Conservation (phyloP, 2,888 invertebrate genomes). For the Amblyteles armatorius region DNA sequence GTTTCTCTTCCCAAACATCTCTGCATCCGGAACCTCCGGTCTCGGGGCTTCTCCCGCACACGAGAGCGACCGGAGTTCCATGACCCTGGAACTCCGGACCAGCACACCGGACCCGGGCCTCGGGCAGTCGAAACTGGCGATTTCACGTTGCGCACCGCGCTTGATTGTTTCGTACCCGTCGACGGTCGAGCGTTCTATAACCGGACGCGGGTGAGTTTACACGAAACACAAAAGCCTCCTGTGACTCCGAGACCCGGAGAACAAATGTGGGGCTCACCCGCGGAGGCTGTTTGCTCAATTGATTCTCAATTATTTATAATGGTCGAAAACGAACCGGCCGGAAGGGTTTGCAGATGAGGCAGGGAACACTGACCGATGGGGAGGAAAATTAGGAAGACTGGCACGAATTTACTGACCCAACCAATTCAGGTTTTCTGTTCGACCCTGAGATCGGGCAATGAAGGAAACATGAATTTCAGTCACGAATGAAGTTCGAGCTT, state of each 20-base stretch:
- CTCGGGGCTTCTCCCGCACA: conserved; percentile 9
- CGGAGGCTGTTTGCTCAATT: conserved; percentile 7
- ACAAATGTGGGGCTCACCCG: conserved; percentile 13
- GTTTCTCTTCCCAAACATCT: conserved; percentile 24
- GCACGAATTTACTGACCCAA: too few species aligned
- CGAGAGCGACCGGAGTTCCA: not conserved
- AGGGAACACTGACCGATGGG: not conserved
- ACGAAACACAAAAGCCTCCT: conserved; percentile 3
- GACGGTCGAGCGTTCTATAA: conserved; percentile 10
- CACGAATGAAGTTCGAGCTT: not conserved
- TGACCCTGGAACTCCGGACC: not conserved
- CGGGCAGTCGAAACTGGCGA: conserved; percentile 12
- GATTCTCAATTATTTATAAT: conserved; percentile 30
- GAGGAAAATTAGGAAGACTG: not conserved
- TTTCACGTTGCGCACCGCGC: conserved; percentile 11
- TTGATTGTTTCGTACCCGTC: conserved; percentile 22
- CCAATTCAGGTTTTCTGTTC: too few species aligned
- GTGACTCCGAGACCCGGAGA: not conserved
- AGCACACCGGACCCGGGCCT: not conserved
- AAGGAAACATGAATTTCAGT: too few species aligned
- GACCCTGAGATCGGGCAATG: too few species aligned
- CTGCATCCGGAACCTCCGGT: conserved; percentile 25
- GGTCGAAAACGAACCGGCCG: not conserved
- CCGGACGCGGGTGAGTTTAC: conserved; percentile 1
- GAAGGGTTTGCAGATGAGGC: not conserved